These are phyloP conservation scores for Cynocephalus volans DNA, from an alignment of 2,113 vertebrate species.

Conservation along the genomic window DNA sequence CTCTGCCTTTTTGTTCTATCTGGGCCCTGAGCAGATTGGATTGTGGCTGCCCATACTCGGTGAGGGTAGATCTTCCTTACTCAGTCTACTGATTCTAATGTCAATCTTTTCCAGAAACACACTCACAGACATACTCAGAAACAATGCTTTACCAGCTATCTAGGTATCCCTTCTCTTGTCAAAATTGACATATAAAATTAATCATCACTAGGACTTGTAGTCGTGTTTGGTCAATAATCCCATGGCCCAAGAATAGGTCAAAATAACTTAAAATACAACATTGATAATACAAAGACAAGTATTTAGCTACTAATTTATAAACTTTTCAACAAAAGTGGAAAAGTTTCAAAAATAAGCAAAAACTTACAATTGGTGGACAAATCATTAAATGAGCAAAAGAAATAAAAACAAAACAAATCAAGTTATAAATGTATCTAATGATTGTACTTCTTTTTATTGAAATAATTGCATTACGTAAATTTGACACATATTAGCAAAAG, in stretches of 20 bases:
- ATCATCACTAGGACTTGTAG: background rate
- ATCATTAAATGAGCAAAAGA: background rate
- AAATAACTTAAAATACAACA: background rate
- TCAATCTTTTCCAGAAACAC: too few species aligned
- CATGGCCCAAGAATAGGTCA: background rate
- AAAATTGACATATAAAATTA: background rate
- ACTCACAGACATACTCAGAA: background rate
- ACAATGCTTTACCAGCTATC: background rate
- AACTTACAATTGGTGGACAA: background rate
- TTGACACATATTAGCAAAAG: background rate
- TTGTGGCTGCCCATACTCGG: too few species aligned
- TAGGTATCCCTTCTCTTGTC: background rate
- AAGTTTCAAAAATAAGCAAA: background rate
- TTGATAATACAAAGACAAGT: background rate
- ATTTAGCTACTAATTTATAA: background rate
- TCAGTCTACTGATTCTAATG: background rate
- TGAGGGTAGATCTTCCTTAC: background rate
- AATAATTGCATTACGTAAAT: background rate
- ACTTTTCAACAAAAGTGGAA: background rate
- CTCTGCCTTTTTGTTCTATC: background rate
- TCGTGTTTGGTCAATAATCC: background rate
- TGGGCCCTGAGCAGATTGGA: background rate
- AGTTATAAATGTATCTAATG: background rate
- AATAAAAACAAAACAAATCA: background rate
- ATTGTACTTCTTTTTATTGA: background rate